Base-by-base conservation (phyloP, 92 coral and sea anemone species). In the Actinernus sp. region DNA sequence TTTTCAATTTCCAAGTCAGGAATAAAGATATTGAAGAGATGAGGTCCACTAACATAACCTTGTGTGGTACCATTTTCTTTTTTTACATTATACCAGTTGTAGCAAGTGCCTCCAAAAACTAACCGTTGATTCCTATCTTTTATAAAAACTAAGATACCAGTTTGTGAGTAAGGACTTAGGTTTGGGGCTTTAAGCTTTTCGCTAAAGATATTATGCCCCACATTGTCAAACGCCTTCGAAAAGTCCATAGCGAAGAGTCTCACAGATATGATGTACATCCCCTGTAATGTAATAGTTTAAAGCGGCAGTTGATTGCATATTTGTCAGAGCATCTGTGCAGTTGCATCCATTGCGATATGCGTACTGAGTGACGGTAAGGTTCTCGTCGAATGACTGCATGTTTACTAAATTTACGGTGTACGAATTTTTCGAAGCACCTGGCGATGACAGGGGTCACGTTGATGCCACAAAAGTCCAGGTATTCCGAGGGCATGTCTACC, bases 401-500 rank as follows among this genome's bases (percentile, higher is more conserved):
- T 16, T 55, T 55, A 19, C 61, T 55, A 4, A 3, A 7, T 5
- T 55, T 39, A 4, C 11, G 61, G 16, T 55, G 21, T 14, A 29
- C 18, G 26, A 27, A 17, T 29, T 44, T 55, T 29, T 55, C 43
- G 8, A 55, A 29, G 8, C 61, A 31, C n/a, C 61, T 25, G n/a
- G 38, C 41, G 5, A 30, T 29, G 11, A 55, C 41, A 6, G 31
- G 58, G 31, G 84, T 77, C 11, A 76, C 65, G 40, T 54, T 56
- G 47, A 77, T 77, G 19, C 86, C 67, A 48, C 66, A 48, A 41
- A 56, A 78, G 25, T 78, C 85, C 47, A 51, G 28, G 18, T 78
- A 25, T 13, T 67, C 59, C 14, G 21, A 25, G 9, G 75, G 83
- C 10, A 63, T 65, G 60, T 65, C 62, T 31, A 78, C 78, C 49